Base-by-base conservation (phyloP, 2,113 vertebrate genomes). In the Fregetta grallaria region DNA sequence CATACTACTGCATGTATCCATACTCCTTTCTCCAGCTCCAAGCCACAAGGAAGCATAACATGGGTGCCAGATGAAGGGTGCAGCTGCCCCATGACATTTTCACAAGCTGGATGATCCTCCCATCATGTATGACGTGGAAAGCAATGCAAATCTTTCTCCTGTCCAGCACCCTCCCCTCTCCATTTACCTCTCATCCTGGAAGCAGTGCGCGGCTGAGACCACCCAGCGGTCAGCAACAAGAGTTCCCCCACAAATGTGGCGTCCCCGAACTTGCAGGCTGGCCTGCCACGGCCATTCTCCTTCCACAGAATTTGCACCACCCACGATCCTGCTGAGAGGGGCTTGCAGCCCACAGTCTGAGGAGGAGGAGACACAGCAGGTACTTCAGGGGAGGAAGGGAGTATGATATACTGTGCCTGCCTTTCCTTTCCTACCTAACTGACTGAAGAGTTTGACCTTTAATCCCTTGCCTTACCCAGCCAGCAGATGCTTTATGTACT, bases 241-340 rank as follows among this genome's bases (percentile, higher is more conserved):
- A 0, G 98, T 98, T 4, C 99, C 99, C 15, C 99, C 99, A 2
- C 99, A 99, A 81, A 99, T 95, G 97, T 99, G 99, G 17, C 61
- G 97, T 8, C 99, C 99, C 10, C 96, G 97, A 23, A 99, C 97
- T 96, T 99, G 99, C 71, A 99, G 97, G 87, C 99, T 99, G 90
- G 98, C 99, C 98, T 99, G 99, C 99, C 99, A 99, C 0, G 99
- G 99, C 99, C 99, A 99, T 98, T 99, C 99, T 8, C 99, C 99
- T 97, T 99, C 98, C 0, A 97, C 95, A 19, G 99, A 98, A 45
- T 98, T 82, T 0, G 56, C 86, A n/a, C 99, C 99, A 1, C 99
- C 99, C 53, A 99, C 98, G 2, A 99, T 99, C 38, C 99, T 98
- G 81, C 97, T 98, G 56, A 98, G 97, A 81, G 98, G 98, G 45